These are phyloP conservation scores for Formica selysi DNA, from an alignment of 1,140 invertebrate genomes.

Conservation along the genomic window DNA sequence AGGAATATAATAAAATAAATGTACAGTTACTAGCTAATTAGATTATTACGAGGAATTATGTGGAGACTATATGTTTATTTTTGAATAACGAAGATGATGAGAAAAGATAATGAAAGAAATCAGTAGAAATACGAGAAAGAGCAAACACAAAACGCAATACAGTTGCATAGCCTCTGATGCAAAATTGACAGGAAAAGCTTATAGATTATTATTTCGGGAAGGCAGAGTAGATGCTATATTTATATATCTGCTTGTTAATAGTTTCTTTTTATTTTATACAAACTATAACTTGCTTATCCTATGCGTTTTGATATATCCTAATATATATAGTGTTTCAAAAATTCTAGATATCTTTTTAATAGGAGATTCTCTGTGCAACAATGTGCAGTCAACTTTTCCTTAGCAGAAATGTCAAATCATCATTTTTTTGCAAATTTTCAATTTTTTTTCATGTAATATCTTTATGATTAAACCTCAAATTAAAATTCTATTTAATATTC, in stretches of 20 bases:
- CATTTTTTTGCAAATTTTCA: no score
- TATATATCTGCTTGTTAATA: constrained; percentile 67
- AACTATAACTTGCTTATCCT: constrained; percentile 67
- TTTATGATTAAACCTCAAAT: no score
- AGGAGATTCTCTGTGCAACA: no score
- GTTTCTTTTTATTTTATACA: constrained; percentile 72
- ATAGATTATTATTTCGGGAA: constrained; percentile 63
- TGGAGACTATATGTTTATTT: neutral
- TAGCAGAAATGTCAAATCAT: no score
- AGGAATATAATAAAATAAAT: constrained; percentile 20
- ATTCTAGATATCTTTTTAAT: no score
- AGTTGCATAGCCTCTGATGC: constrained; percentile 65
- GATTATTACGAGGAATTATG: neutral
- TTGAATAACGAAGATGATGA: neutral
- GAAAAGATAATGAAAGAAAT: neutral
- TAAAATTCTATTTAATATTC: no score
- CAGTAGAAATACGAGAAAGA: neutral
- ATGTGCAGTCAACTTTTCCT: no score
- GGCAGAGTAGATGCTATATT: constrained; percentile 76
- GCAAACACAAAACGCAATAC: constrained; percentile 33
- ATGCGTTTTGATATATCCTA: constrained; percentile 53
- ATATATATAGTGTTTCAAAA: neutral
- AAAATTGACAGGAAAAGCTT: constrained; percentile 54
- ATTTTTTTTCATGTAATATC: no score
- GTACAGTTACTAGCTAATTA: neutral